A percentile compares a stretch with the other conserved stretches of the same genome.
phyloP scores from a whole-genome alignment of 2,113 vertebrate species.

The Coreoperca whiteheadi region DNA sequence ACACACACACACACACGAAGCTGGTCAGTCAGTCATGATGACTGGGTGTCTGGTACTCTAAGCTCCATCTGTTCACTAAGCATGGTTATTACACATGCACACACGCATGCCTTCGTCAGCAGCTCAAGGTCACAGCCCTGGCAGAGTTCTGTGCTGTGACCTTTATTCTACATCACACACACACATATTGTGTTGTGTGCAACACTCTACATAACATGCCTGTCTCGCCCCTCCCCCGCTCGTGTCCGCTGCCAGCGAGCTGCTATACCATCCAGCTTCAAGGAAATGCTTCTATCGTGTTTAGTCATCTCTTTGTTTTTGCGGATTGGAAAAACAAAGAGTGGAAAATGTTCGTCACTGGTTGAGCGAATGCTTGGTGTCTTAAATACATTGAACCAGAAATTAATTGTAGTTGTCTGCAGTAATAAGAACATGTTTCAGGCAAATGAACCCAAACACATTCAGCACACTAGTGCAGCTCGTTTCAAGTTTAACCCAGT shows the following conservation, averaged over 20 bases:
- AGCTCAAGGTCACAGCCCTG: conserved; percentile 80
- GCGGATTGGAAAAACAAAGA: not conserved
- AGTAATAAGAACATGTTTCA: not conserved
- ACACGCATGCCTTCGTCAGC: conserved; percentile 63
- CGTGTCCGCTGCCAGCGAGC: conserved; percentile 36
- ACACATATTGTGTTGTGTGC: conserved; percentile 64
- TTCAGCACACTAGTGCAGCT: not conserved
- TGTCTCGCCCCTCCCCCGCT: conserved; percentile 68
- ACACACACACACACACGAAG: conserved; percentile 34
- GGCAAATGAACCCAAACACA: not conserved
- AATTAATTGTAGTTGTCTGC: not conserved
- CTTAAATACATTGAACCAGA: not conserved
- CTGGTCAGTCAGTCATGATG: conserved; percentile 80
- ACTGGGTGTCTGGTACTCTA: conserved; percentile 81
- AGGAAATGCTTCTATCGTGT: conserved; percentile 35
- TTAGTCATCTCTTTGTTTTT: not conserved
- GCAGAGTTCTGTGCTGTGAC: conserved; percentile 74
- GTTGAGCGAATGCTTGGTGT: too few relatives aligned
- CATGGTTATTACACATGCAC: conserved; percentile 79
- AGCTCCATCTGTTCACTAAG: conserved; percentile 83
- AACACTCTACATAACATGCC: conserved; percentile 73
- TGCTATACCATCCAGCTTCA: conserved; percentile 54
- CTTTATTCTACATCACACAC: conserved; percentile 78
- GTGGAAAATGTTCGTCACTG: not conserved
- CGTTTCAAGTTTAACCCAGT: not conserved